These are phyloP conservation scores for Ostrea denselamellosa DNA, from an alignment of 1,140 invertebrate genomes.

Conservation along the genomic window DNA sequence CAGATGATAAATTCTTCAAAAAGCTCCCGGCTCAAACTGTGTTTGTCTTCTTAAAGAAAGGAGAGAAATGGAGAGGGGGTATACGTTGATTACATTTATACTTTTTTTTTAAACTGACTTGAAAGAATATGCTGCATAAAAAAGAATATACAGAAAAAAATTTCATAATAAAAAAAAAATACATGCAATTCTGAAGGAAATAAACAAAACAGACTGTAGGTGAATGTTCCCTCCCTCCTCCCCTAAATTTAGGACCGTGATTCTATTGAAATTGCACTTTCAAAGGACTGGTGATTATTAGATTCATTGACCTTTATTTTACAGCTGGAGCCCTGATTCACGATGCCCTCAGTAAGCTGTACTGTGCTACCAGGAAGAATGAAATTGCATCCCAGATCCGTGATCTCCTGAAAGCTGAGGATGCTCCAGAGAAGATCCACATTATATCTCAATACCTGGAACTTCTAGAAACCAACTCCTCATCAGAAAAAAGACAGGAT, in stretches of 20 bases:
- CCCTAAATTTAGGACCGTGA: too few species aligned
- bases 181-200: too few species aligned
- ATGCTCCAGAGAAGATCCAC: slow-evolving; percentile 69
- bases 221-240: too few species aligned
- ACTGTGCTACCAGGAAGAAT: slow-evolving; percentile 62
- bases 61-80: slow-evolving; percentile 73
- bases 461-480: slow-evolving; percentile 67
- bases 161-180: too few species aligned
- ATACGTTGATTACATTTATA: not conserved
- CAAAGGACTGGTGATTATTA: not conserved
- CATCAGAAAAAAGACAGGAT: slow-evolving; percentile 69
- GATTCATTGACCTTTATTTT: slow-evolving; percentile 13
- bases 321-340: slow-evolving; percentile 70
- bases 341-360: slow-evolving; percentile 68
- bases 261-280: too few species aligned
- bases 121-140: too few species aligned
- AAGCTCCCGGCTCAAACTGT: slow-evolving; percentile 72
- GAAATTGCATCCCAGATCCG: slow-evolving; percentile 71
- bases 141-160: too few species aligned
- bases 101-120: too few species aligned
- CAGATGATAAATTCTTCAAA: slow-evolving; percentile 69
- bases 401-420: slow-evolving; percentile 65
- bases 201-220: too few species aligned
- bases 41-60: slow-evolving; percentile 70
- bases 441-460: slow-evolving; percentile 73